Percentiles rank a stretch among this genome's conserved stretches.
Conservation (phyloP, 2,797 vertebrate species). For the Gadopsis marmoratus region DNA sequence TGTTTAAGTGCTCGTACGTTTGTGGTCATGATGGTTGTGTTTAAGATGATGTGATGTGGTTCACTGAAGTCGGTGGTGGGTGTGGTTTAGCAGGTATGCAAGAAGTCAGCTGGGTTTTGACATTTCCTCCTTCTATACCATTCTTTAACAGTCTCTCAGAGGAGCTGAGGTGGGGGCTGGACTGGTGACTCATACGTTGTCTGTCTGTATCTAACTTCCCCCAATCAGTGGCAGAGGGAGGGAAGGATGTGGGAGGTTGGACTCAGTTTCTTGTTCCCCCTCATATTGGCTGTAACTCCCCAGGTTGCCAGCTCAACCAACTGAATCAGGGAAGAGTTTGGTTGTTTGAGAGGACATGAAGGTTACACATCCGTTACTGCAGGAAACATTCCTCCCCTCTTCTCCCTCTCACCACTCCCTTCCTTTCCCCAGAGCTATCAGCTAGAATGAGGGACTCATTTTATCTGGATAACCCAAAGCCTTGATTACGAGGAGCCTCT, state of each 20-base stretch:
- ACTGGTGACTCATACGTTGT: slow-evolving; percentile 71
- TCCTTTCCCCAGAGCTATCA: slow-evolving; percentile 37
- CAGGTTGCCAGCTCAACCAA: slow-evolving; percentile 31
- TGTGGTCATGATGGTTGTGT: neutral
- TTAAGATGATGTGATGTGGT: neutral
- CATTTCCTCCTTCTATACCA: slow-evolving; percentile 55
- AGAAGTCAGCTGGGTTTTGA: slow-evolving; percentile 43
- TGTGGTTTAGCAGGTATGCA: slow-evolving; percentile 15
- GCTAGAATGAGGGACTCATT: slow-evolving; percentile 45
- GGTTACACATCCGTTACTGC: slow-evolving; percentile 37
- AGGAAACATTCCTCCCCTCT: neutral
- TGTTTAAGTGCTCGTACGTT: neutral
- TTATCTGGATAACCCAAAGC: slow-evolving; percentile 56
- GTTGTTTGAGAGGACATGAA: slow-evolving; percentile 19
- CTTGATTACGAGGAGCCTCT: slow-evolving; percentile 60
- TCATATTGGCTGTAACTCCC: slow-evolving; percentile 33
- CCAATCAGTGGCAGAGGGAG: slow-evolving; percentile 35
- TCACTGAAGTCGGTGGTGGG: neutral
- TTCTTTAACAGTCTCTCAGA: slow-evolving; percentile 48
- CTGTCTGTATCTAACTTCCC: slow-evolving; percentile 59
- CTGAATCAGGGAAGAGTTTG: slow-evolving; percentile 20
- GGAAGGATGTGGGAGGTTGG: slow-evolving; percentile 44
- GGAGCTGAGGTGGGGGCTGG: slow-evolving; percentile 40
- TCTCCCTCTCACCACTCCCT: neutral
- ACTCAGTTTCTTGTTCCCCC: slow-evolving; percentile 31